These are phyloP conservation scores for Arrhopalites spinosus DNA, from an alignment of 2,888 invertebrate species.

Conservation along the genomic window DNA sequence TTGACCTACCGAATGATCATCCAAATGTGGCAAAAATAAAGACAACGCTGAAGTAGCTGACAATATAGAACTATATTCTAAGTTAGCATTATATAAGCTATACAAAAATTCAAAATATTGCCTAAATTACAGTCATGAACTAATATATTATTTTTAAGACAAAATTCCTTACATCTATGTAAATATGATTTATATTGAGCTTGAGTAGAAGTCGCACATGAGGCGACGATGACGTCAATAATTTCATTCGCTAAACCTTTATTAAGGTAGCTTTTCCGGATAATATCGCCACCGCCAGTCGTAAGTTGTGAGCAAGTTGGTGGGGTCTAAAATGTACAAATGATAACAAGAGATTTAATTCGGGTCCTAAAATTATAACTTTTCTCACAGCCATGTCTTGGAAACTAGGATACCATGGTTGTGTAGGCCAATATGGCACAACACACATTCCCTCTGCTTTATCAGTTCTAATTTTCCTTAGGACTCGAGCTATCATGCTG, in stretches of 20 bases:
- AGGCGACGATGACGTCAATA: not conserved
- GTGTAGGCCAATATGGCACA: conserved; percentile 1
- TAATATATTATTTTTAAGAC: not conserved
- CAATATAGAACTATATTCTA: conserved; percentile 22
- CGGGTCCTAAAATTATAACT: not conserved
- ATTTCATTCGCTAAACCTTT: not conserved
- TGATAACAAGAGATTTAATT: not conserved
- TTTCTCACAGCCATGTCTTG: not conserved
- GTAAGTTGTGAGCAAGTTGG: not conserved
- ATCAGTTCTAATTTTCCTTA: not conserved
- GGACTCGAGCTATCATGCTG: not conserved
- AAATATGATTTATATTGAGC: conserved; percentile 15
- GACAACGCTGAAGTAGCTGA: conserved; percentile 28
- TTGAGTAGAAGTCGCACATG: not conserved
- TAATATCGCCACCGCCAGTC: not conserved
- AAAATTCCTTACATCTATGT: not conserved
- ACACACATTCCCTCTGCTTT: not conserved
- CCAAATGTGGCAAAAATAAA: conserved; percentile 10
- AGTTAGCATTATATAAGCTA: not conserved
- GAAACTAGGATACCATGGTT: conserved; percentile 5
- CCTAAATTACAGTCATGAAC: too few species aligned
- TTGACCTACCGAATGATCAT: conserved; percentile 11
- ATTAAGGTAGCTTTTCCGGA: not conserved
- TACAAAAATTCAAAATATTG: conserved; percentile 11
- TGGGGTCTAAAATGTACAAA: not conserved